Base-by-base conservation (phyloP, 1,140 invertebrate genomes). In the Notospermus geniculatus region DNA sequence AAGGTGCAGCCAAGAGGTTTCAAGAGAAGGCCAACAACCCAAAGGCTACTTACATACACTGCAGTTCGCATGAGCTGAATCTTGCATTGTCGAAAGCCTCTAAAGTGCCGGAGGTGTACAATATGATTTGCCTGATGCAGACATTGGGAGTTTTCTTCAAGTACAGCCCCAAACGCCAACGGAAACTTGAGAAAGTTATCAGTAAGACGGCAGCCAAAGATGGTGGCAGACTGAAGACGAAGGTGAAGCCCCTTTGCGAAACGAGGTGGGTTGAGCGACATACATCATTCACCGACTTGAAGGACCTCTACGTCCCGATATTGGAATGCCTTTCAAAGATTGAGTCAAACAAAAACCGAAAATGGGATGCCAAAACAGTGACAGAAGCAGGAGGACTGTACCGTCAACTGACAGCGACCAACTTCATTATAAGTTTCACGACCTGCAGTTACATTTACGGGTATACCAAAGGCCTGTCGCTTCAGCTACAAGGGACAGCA, bases 141-240 rank as follows among this genome's bases (percentile, higher is more conserved):
- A 50, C 65, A 59, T 36, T 66, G 28, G 46, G 53, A n/a, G 58
- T 65, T 52, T 66, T 66, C 27, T 68, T 64, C 43, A 63, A 66
- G 36, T 66, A 70, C 60, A 13, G 11, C 39, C 59, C 57, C 13
- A 70, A 68, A 59, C 36, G 63, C 45, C 43, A 50, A 28, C 15
- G 63, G 32, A 58, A 63, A 29, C 59, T 68, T 0, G 60, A 63
- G 59, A 27, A 15, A 13, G 45, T 56, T 11, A 54, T 65, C 32
- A 43, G 39, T 43, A 43, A 43, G 39, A n/a, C n/a, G n/a, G n/a
- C n/a, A n/a, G n/a, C n/a, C n/a, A n/a, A n/a, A n/a, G n/a, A n/a
- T n/a, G n/a, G n/a, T n/a, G n/a, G n/a, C n/a, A n/a, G n/a, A n/a
- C n/a, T n/a, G n/a, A 11, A 19, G 11, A 13, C 39, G 19, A 43